A percentile compares a stretch with the other conserved stretches of the same genome.
Evolutionary conservation across 2,797 vertebrate species (phyloP).

Genomic region (Pempheris klunzingeri): DNA sequence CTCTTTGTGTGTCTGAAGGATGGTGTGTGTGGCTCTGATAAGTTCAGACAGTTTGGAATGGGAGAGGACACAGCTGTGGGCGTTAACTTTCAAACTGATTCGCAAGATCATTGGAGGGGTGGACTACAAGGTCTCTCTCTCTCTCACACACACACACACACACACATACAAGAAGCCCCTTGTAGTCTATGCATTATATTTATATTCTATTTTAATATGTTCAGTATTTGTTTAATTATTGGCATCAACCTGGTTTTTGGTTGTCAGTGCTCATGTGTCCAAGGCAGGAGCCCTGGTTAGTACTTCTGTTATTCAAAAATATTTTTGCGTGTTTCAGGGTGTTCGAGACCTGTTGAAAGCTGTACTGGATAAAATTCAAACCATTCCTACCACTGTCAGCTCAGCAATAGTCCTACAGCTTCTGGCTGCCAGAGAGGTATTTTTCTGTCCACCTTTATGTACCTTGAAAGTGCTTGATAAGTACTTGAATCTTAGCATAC

Average conservation of each 20-base stretch:
- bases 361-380: conserved; percentile 96
- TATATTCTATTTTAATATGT: not conserved
- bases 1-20: conserved; percentile 78
- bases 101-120: conserved; percentile 98
- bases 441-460: accelerated
- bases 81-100: conserved; percentile 95
- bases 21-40: conserved; percentile 96
- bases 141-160: conserved; percentile 4
- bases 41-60: conserved; percentile 95
- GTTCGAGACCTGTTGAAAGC: conserved; percentile 96
- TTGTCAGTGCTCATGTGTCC: too few species aligned
- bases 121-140: conserved; percentile 93
- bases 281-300: too few species aligned
- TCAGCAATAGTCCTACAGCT: conserved; percentile 98
- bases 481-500: too few species aligned
- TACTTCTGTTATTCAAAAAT: too few species aligned
- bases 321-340: conserved; percentile 83
- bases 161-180: not conserved
- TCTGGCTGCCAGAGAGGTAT: conserved; percentile 94
- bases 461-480: too few species aligned
- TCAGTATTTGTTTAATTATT: not conserved
- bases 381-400: conserved; percentile 95
- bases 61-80: conserved; percentile 98
- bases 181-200: not conserved
- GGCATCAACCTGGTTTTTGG: not conserved